Evolutionary conservation across 2,888 invertebrate species (phyloP), one percentile per base, ranked within the genome.

Genomic region (Eupithecia inturbata): DNA sequence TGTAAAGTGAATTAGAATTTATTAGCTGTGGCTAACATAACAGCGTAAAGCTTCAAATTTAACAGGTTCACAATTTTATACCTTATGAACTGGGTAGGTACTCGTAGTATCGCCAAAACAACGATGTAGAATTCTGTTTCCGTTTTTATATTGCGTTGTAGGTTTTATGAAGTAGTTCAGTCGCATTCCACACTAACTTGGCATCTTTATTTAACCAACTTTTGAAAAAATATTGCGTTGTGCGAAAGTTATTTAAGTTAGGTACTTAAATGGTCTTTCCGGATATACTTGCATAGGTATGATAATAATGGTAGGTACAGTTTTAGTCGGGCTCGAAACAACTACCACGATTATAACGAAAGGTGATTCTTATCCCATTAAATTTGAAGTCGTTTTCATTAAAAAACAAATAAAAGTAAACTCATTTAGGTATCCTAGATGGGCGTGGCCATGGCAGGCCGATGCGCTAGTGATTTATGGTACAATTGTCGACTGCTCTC

Each of bases 371-470:
- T 66, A 39, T 41, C 6, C 66, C 66, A 66, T 41, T 66, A 66
- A 66, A 66, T 41, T 16, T 66, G 14, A 64, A 66, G 66, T 66
- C 26, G 33, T 71, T 67, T 57, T 53, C 60, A 57, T 57, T 53
- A 63, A 39, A 76, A 74, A 78, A 74, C 68, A 74, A 73, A 74
- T 45, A 71, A 74, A 73, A 76, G 73, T 76, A 60, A 69, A 76
- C 71, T 67, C 79, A 76, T 76, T 76, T 64, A 33, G 72, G 67
- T 72, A 62, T 75, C 63, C 41, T 72, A 70, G 76, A 70, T 72
- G 76, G 79, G 79, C 79, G 79, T 78, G 73, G 66, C 71, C n/a
- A 22, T 73, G 75, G 75, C 78, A 74, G 73, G 73, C 70, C 74
- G 71, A 74, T 70, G 71, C 67, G 68, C 66, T 68, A 22, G 57